Base-by-base conservation (phyloP, 2,888 invertebrate species). In the Halictus quadricinctus region DNA sequence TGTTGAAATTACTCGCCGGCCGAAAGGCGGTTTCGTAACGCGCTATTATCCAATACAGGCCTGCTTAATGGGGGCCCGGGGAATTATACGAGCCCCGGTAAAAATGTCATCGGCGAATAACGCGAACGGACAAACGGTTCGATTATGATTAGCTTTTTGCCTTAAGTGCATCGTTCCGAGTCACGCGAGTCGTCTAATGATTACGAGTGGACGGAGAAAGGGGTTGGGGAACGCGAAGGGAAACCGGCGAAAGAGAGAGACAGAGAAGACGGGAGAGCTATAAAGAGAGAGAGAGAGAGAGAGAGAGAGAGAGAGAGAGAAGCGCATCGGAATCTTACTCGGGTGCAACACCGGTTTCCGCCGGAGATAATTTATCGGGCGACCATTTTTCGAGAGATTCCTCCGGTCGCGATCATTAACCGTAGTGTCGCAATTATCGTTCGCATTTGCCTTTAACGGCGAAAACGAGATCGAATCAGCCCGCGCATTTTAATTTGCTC, bases 71-170 rank as follows among this genome's bases (percentile, higher is more conserved):
- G 75, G 7, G 41, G 29, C 43, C 64, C 60, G 21, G 66, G 43
- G 60, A 81, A 86, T 85, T 85, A 60, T 77, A 36, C 76, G 78
- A 36, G 10, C 46, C 74, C 15, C 64, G 72, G 60, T 75, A 69
- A 86, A 86, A 86, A 86, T 78, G 72, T 81, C 81, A 54, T 81
- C 69, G 60, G 54, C 48, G 79, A 80, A 81, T 79, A 81, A 84
- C 69, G 41, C 69, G 76, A 74, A 60, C 29, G 78, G 79, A 75
- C 78, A 77, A 76, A 73, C 79, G 58, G 79, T 66, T 75, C 79
- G 77, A 73, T 81, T 83, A 79, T 81, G 83, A 88, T 87, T 87
- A 88, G 79, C 77, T 83, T 81, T 73, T 83, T 77, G 50, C 58
- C 77, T 43, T 48, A 66, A 75, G 78, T 69, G 78, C 80, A 84